Evolutionary conservation across 2,797 vertebrate species (phyloP), one percentile per base, ranked within the genome.

Genomic region (Molossus alvarezi): DNA sequence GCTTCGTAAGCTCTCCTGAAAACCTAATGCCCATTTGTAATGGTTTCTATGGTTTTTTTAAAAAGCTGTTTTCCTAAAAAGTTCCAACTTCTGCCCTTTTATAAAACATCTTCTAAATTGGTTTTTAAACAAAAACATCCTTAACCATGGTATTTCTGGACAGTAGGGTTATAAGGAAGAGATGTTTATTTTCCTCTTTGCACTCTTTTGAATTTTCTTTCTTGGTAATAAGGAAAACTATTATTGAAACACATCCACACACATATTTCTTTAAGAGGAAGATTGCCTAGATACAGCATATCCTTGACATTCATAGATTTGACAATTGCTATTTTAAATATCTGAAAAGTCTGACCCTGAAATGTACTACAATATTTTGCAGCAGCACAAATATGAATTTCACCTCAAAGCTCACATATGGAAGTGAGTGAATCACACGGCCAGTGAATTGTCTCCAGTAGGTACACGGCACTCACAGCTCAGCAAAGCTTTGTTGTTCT

Each of bases 71-170:
- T 37, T 4, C n/a, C 20, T 77, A 23, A 79, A 27, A 82, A 90
- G 64, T 71, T 60, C 23, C 20, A 80, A 62, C 15, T 41, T 27
- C 41, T 85, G 25, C 45, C 79, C 67, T 82, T 82, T 84, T 79
- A 65, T 51, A 90, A 83, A 79, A 75, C 13, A 51, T 13, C 21
- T 72, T 90, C 82, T 71, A 48, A 62, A 73, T 25, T 8, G 7
- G 18, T 55, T 72, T 92, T 86, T 71, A 76, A 85, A 69, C 27
- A 79, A 60, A 91, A 87, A 95, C 53, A n/a, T 53, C 41, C 73
- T 71, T 85, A 82, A 82, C 25, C 14, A 55, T 18, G 11, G 29
- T 45, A 86, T 89, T 81, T 88, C 18, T 41, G 23, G 21, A 25
- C 21, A 20, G 11, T 23, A 27, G 33, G 20, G 45, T 82, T 87